Evolutionary conservation across 92 coral and sea anemone genomes (phyloP).

Genomic region (Virgularia gustaviana): DNA sequence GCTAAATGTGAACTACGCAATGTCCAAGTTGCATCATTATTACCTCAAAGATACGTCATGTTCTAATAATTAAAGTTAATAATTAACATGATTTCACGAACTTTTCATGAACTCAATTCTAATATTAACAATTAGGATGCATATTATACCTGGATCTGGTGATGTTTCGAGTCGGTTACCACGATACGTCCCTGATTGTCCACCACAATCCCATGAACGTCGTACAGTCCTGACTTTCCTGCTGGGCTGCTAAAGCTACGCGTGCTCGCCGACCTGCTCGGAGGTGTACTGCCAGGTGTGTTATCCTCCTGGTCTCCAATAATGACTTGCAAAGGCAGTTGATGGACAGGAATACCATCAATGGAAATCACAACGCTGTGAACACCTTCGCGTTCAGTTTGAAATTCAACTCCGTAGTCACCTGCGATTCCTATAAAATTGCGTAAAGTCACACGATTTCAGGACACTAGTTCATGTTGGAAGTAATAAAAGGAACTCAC

Average conservation of each 20-base stretch:
- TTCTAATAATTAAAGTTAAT: too few relatives aligned
- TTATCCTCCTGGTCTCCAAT: conserved; percentile 1
- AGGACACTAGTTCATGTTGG: too few relatives aligned
- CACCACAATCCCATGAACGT: conserved; percentile 87
- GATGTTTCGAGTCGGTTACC: conserved; percentile 84
- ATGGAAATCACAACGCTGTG: conserved; percentile 17
- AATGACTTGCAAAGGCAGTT: conserved; percentile 11
- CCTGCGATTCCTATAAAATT: too few relatives aligned
- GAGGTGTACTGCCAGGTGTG: conserved; percentile 12
- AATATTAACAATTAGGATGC: neutral
- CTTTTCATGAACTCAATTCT: neutral
- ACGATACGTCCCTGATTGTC: conserved; percentile 76
- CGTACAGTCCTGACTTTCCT: conserved; percentile 62
- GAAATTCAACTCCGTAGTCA: conserved; percentile 20
- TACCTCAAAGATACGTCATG: too few relatives aligned
- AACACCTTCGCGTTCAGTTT: conserved; percentile 22
- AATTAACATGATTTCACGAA: too few relatives aligned
- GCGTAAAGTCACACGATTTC: too few relatives aligned
- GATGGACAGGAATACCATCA: conserved; percentile 15
- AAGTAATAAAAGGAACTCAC: too few relatives aligned
- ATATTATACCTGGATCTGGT: conserved; percentile 72
- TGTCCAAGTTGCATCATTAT: too few relatives aligned
- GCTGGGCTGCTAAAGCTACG: neutral
- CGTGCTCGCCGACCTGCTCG: neutral
- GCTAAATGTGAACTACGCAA: too few relatives aligned